Percentiles rank a stretch among this genome's conserved stretches.
Conservation (phyloP, 2,888 invertebrate genomes). For the Coelopa pilipes region DNA sequence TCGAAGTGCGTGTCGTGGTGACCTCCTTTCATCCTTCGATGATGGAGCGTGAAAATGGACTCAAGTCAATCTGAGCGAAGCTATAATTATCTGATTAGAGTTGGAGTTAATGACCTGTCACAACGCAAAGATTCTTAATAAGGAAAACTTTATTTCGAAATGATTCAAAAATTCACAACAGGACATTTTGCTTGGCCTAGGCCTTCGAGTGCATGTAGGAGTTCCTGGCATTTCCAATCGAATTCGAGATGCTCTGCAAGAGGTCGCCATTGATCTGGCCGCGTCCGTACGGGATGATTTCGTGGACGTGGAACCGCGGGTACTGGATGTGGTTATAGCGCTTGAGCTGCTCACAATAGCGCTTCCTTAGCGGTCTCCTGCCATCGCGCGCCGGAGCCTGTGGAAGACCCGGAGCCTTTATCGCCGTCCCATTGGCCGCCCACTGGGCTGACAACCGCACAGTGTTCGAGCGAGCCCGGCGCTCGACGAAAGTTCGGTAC, state of each 20-base stretch:
- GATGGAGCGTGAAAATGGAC: too few species aligned
- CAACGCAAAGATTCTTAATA: too few species aligned
- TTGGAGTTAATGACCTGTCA: too few species aligned
- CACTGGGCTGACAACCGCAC: neutral
- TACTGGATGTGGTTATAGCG: neutral
- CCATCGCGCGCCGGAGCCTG: neutral
- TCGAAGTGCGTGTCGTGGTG: too few species aligned
- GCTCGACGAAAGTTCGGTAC: constrained; percentile 49
- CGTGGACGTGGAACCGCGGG: neutral
- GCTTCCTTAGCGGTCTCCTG: neutral
- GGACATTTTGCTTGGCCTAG: too few species aligned
- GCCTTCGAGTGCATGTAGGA: too few species aligned
- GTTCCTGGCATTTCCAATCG: neutral
- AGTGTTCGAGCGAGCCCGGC: neutral
- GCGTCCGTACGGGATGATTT: neutral
- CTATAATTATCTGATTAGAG: too few species aligned
- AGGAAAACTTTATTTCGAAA: too few species aligned
- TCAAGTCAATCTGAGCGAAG: too few species aligned
- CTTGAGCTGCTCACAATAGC: neutral
- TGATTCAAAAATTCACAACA: too few species aligned
- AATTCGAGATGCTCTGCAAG: constrained; percentile 5
- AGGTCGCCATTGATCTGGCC: neutral
- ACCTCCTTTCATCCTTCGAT: too few species aligned
- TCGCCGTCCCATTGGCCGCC: neutral
- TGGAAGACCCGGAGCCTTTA: neutral